A percentile compares a stretch with the other conserved stretches of the same genome.
Evolutionary conservation across 2,113 vertebrate species (phyloP).

Genomic region (Aptenodytes forsteri): DNA sequence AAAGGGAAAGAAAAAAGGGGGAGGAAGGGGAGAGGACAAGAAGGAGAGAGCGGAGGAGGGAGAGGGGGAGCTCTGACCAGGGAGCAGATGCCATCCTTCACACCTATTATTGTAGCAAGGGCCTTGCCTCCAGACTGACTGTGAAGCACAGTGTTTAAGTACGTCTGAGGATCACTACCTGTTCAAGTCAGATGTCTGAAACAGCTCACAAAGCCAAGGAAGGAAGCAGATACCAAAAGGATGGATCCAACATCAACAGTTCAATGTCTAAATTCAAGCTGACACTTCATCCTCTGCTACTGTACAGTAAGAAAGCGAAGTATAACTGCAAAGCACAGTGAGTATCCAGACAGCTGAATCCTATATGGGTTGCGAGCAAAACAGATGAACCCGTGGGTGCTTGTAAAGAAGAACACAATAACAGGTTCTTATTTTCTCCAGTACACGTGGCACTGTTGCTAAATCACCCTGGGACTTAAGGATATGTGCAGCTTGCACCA

Average conservation of each 20-base stretch:
- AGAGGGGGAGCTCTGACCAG: not conserved
- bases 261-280: not conserved
- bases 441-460: not conserved
- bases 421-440: not conserved
- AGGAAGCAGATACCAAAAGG: not conserved
- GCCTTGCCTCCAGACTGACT: not conserved
- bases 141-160: not conserved
- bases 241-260: not conserved
- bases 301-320: not conserved
- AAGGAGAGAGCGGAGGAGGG: not conserved
- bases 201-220: not conserved
- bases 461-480: not conserved
- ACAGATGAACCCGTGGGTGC: not conserved
- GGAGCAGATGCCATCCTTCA: not conserved
- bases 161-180: not conserved
- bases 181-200: not conserved
- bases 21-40: not conserved
- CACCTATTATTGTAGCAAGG: not conserved
- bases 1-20: not conserved
- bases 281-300: not conserved
- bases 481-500: not conserved
- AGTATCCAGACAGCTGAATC: not conserved
- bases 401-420: not conserved
- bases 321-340: not conserved
- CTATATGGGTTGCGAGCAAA: not conserved